Evolutionary conservation across 2,888 invertebrate genomes (phyloP), one percentile per base, ranked within the genome.

Genomic region (Drosophila dives): DNA sequence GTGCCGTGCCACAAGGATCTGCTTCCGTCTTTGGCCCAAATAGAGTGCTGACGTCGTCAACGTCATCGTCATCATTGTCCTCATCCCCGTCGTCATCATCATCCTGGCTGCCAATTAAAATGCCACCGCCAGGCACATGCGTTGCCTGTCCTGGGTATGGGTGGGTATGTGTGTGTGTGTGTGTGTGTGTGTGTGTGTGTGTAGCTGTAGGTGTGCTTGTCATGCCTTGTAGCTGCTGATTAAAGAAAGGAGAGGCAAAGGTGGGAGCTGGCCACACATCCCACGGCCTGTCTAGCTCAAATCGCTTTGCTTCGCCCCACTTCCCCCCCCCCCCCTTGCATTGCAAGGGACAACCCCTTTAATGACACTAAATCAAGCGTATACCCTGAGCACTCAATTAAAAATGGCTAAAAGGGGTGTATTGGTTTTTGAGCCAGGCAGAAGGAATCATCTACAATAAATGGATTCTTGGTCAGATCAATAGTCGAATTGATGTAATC

Each of bases 351-450:
- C 76, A 64, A 75, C 78, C 80, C 65, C 72, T 85, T 89, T 89
- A 89, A 89, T 86, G 83, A 87, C 78, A 81, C 86, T 83, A 89
- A 89, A 89, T 89, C 90, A 89, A 87, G 89, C 90, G 87, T 45
- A 45, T 45, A 45, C 45, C 15, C 45, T 15, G 23, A 45, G 2
- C 45, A 20, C 23, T 29, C 29, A 29, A 45, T 12, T 15, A 15
- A 45, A 45, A 23, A 8, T 45, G 8, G 2, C 8, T 7, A 45
- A 15, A 15, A 23, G 4, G 23, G 45, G 23, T 8, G 2, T 4
- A 45, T 2, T 8, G 23, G 8, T 45, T 15, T 15, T 2, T 8
- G 8, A 15, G 15, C 15, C 20, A 45, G 15, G 20, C 20, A 45
- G 15, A 8, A 8, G 45, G 4, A 20, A 20, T 7, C 20, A 45